Evolutionary conservation across 2,797 vertebrate genomes (phyloP), one percentile per base, ranked within the genome.

Genomic region (Xenopus petersii): DNA sequence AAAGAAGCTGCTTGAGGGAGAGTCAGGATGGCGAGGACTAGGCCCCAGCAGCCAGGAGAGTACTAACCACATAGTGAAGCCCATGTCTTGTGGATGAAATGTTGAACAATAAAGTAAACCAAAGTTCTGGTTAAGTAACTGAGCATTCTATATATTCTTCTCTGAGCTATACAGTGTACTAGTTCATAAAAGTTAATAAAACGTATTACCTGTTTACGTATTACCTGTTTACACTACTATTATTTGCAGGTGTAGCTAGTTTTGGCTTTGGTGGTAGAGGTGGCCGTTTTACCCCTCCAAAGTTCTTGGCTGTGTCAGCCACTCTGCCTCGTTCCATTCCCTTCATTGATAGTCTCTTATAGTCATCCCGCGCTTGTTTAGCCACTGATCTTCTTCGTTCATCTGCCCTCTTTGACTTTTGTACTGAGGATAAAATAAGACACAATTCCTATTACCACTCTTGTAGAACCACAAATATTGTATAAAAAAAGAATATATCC

Each of bases 371-470:
- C 0, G 92, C 91, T 73, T 95, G 92, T 59, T 78, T 92, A 58
- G 93, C 94, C 64, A 95, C 81, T n/a, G 91, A 93, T 3, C 92
- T 85, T 66, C 93, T 88, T 75, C 88, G 91, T 81, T 92, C 87
- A 59, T 95, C 94, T 15, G 91, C 94, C 30, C 88, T 93, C 81
- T 94, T 95, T 75, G 93, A 94, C 82, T 93, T 93, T 75, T 10
- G 78, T 83, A 95, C 94, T 95, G 84, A 69, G 55, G n/a, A 17
- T n/a, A 13, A 83, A 83, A 81, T 10, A 42, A 6, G n/a, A 83
- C 21, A 75, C 26, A 51, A 12, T 12, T 51, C 11, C 49, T 51
- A 51, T 51, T 10, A 51, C 1, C 15, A 12, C 49, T 51, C 8
- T 51, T 51, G 49, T 12, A 12, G 49, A 51, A 51, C 2, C 6